Evolutionary conservation across 1,140 invertebrate genomes (phyloP), one percentile per base, ranked within the genome.

Genomic region (Ceratitis capitata): DNA sequence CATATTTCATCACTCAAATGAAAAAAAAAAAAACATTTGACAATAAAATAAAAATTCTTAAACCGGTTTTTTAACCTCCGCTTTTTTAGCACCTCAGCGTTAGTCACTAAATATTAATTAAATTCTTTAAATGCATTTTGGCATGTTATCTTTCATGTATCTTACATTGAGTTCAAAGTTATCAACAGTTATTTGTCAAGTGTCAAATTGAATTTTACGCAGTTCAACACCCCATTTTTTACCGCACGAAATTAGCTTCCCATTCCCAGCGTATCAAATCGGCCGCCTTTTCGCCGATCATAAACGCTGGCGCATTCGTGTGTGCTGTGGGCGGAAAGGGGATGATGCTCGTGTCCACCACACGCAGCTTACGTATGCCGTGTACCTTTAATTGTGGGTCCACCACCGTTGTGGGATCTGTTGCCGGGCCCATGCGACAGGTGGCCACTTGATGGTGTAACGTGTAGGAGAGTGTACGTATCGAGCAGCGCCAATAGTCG

Each of bases 221-320:
- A 78, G 39, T 45, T 47, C 19, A 78, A 12, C 10, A 42, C 6
- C 32, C 39, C n/a, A 45, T 12, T 78, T 78, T 35, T n/a, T 45
- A 47, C n/a, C 23, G 7, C 39, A 10, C 16, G n/a, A 39, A 9
- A 47, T 23, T 78, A 12, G 2, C 85, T n/a, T 64, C 29, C 94
- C 94, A 95, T 56, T 91, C 89, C 23, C 91, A 89, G 89, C 95
- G 96, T 58, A 98, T 96, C 90, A 97, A 93, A 91, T 97, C 96
- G 0, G 96, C 94, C 0, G 94, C 95, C 91, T 97, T 97, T 92
- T 98, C 97, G 0, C 94, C 97, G 74, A 98, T 95, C 97, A 98
- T 97, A 85, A 94, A 94, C n/a, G 95, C 93, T 0, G 94, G 94
- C 1, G 95, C 95, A 85, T 95, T 95, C 0, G 95, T 94, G 89